A percentile compares a stretch with the other conserved stretches of the same genome.
phyloP scores from a whole-genome alignment of 2,888 invertebrate species.

The Macrosiphum euphorbiae region DNA sequence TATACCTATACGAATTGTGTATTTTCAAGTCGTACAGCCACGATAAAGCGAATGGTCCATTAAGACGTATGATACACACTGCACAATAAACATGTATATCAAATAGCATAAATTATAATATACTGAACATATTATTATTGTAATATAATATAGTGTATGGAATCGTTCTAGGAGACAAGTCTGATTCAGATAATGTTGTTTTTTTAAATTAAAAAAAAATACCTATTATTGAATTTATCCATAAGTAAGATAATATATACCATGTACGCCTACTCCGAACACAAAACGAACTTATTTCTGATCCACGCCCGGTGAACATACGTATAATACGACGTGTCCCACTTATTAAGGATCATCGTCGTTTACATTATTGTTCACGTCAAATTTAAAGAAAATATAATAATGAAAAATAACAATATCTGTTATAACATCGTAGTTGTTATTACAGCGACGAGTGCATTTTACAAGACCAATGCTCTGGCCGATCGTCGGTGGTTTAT shows the following conservation, averaged over 20 bases:
- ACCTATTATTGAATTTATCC: neutral
- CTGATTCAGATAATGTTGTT: neutral
- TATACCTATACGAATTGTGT: neutral
- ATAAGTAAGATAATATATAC: neutral
- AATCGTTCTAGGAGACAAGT: neutral
- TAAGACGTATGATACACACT: neutral
- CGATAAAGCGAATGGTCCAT: neutral
- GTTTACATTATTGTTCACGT: neutral
- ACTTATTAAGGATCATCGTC: neutral
- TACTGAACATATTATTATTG: neutral
- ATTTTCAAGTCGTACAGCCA: neutral
- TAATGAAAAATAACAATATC: neutral
- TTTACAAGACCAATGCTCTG: neutral
- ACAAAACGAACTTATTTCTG: neutral
- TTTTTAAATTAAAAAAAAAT: neutral
- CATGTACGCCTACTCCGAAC: neutral
- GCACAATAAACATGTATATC: neutral
- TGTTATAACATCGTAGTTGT: neutral
- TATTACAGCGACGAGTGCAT: slow-evolving; percentile 11
- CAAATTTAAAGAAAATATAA: slow-evolving; percentile 27
- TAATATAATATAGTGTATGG: neutral
- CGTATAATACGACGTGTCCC: neutral
- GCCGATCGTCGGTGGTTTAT: slow-evolving; percentile 44
- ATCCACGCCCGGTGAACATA: neutral
- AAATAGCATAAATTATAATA: neutral